Evolutionary conservation across 2,888 invertebrate genomes (phyloP), one percentile per base, ranked within the genome.

Genomic region (Herminia tarsipennalis): DNA sequence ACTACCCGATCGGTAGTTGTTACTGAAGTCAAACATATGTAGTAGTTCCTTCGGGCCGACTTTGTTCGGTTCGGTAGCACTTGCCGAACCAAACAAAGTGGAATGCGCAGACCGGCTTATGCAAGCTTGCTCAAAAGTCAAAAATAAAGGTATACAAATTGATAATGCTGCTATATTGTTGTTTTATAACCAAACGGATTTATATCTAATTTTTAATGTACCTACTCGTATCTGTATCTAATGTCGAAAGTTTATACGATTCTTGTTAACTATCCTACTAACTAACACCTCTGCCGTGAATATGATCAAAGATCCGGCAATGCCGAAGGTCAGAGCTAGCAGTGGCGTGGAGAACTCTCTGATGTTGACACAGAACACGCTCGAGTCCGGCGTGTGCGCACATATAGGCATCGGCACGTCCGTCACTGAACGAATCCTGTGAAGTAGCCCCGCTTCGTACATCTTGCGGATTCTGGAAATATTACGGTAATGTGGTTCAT

Each of bases 391-490:
- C 0, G 86, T 83, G 27, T 82, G 81, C 1, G 93, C 89, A 66
- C 95, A 95, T 0, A 81, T 81, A 0, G 94, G 94, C 65, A 92
- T 93, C 0, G 86, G 81, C 16, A 92, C 92, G 68, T 94, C 93
- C 93, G 94, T 94, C 37, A 88, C 67, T 10, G 91, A 86, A 49
- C 89, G 83, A 35, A 94, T 87, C 37, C 94, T 92, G 3, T 84
- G 76, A 79, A 93, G 88, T n/a, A 94, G 67, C 0, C 95, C 95
- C 0, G 90, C 77, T 71, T 94, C 94, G 9, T 83, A 84, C 55
- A 93, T 87, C 60, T 92, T 92, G 8, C 93, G 87, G 33, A 94
- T 87, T 10, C 94, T 94, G 70, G 10, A 86, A 45, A 8, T 22
- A 22, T 16, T 16, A 20, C 2, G 6, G 12, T 22, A 3, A 25